These are phyloP conservation scores for Sesamia nonagrioides DNA, from an alignment of 1,140 invertebrate genomes.

Conservation along the genomic window DNA sequence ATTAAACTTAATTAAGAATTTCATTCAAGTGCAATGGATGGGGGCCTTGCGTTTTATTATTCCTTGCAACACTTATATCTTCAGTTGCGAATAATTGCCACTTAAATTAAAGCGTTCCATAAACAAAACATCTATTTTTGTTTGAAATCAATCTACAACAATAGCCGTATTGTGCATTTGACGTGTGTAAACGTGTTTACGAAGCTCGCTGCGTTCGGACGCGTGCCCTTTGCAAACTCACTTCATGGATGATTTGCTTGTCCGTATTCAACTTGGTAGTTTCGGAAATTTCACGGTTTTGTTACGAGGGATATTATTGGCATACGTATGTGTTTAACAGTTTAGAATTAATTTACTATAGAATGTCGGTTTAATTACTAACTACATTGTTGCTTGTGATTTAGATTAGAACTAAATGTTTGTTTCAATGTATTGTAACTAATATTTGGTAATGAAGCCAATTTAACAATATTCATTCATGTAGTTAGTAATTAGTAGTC, in stretches of 20 bases:
- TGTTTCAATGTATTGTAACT: conserved; percentile 1
- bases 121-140: conserved; percentile 38
- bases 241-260: conserved; percentile 60
- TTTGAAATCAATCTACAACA: conserved; percentile 39
- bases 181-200: conserved; percentile 51
- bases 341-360: conserved; percentile 25
- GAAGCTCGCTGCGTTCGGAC: conserved; percentile 49
- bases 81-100: conserved; percentile 37
- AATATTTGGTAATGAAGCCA: background rate
- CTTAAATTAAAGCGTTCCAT: conserved; percentile 19
- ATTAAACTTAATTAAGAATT: conserved; percentile 28
- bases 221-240: conserved; percentile 57
- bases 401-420: background rate
- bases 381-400: conserved; percentile 1
- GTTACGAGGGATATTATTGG: conserved; percentile 21
- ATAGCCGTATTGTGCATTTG: conserved; percentile 51
- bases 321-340: conserved; percentile 17
- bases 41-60: conserved; percentile 13
- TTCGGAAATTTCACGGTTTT: conserved; percentile 45
- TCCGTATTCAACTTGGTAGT: conserved; percentile 43
- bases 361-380: conserved; percentile 13
- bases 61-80: background rate
- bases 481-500: background rate
- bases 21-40: conserved; percentile 36
- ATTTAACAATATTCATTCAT: background rate